Conservation (phyloP, 30 jellyfish, hydroid and myxozoan genomes). For the Chrysaora quinquecirrha region DNA sequence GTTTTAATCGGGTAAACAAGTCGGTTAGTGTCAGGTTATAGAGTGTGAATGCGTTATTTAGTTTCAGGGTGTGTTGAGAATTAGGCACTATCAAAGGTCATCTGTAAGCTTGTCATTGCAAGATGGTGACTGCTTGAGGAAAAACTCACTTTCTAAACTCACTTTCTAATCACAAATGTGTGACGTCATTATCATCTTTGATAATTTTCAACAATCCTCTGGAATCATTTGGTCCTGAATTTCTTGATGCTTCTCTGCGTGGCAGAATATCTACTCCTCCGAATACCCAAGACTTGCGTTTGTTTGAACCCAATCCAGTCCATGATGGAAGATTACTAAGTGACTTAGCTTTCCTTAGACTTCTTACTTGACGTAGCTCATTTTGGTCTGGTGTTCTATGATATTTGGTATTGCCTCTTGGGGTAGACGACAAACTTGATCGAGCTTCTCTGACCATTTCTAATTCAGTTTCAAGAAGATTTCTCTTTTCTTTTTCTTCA, state of each 20-base stretch:
- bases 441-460: background rate
- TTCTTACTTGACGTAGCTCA: background rate
- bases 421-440: background rate
- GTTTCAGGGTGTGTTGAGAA: too few species aligned
- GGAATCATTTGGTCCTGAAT: too few species aligned
- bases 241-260: conserved; percentile 32
- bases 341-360: background rate
- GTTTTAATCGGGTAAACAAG: too few species aligned
- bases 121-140: too few species aligned
- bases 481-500: background rate
- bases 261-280: conserved; percentile 65
- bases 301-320: background rate
- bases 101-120: too few species aligned
- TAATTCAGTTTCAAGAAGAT: background rate
- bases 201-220: background rate
- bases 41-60: too few species aligned
- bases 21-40: too few species aligned
- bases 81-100: too few species aligned
- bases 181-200: background rate
- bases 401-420: background rate
- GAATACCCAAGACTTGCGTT: conserved; percentile 52
- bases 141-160: too few species aligned
- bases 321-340: background rate
- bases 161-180: background rate
- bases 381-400: background rate